phyloP scores from a whole-genome alignment of 1,140 invertebrate species.

The Aphis gossypii region DNA sequence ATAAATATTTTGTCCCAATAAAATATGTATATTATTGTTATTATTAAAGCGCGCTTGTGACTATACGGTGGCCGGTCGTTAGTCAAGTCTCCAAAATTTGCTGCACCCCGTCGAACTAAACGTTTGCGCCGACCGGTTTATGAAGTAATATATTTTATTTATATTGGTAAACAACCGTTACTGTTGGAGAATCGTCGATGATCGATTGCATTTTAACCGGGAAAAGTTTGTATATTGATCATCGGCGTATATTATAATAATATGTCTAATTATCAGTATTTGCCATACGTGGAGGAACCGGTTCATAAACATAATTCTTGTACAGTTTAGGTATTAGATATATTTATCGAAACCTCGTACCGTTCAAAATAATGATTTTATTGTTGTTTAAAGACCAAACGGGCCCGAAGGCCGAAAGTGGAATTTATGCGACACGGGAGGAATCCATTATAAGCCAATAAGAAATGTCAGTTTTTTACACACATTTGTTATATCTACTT shows the following conservation, averaged over 20 bases:
- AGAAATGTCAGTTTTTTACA: neutral
- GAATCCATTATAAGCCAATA: neutral
- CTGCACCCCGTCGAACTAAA: neutral
- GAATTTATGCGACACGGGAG: neutral
- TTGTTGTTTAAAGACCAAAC: neutral
- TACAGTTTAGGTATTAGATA: neutral
- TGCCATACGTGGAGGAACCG: neutral
- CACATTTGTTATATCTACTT: neutral
- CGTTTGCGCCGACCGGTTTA: neutral
- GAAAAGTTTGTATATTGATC: neutral
- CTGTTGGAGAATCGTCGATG: neutral
- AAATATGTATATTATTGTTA: neutral
- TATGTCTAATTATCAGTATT: conserved; percentile 31
- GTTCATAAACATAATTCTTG: neutral
- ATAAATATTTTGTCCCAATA: neutral
- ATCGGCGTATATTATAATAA: neutral
- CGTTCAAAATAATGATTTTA: neutral
- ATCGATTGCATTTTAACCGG: conserved; percentile 34
- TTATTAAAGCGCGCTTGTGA: no score
- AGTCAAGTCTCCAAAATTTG: neutral
- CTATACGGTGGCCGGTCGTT: neutral
- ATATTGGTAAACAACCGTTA: neutral
- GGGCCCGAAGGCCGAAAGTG: neutral
- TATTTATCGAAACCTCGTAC: neutral
- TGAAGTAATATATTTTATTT: neutral